A percentile compares a stretch with the other conserved stretches of the same genome.
Conservation (phyloP, 2,113 vertebrate species). For the Chinchilla lanigera region DNA sequence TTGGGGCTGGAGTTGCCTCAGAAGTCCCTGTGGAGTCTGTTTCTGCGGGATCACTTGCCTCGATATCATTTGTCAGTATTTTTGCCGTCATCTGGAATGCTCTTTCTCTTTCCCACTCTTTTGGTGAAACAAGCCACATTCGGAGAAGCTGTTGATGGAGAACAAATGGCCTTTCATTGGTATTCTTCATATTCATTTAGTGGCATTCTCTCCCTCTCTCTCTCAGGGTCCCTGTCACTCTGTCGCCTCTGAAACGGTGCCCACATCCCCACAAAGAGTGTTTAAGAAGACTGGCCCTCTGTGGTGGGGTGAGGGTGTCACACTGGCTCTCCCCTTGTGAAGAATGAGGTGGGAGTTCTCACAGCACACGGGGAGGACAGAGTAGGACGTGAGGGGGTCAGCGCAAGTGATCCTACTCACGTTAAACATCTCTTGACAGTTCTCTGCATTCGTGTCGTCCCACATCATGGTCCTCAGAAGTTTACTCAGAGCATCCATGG, state of each 20-base stretch:
- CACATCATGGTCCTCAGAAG: constrained; percentile 76
- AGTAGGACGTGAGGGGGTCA: fast-evolving
- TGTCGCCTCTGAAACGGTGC: not conserved
- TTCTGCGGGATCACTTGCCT: constrained; percentile 17
- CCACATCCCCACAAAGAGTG: not conserved
- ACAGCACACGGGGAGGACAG: not conserved
- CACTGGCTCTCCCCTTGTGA: fast-evolving
- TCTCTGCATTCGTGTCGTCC: constrained; percentile 52
- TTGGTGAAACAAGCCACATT: constrained; percentile 80
- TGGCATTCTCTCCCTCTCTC: not conserved
- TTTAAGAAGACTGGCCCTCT: not conserved
- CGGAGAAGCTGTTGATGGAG: constrained; percentile 79
- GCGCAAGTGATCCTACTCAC: constrained; percentile 31
- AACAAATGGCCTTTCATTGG: not conserved
- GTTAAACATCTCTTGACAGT: constrained; percentile 77
- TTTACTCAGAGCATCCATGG: constrained; percentile 77
- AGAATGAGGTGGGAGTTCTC: not conserved
- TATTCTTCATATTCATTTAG: not conserved
- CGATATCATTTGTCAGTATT: constrained; percentile 24
- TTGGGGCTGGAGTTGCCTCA: not conserved
- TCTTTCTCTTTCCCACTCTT: constrained; percentile 82
- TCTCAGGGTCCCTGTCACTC: not conserved
- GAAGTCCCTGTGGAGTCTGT: not conserved
- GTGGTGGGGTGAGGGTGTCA: not conserved
- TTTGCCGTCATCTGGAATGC: constrained; percentile 68